Evolutionary conservation across 2,888 invertebrate species (phyloP).

Genomic region (Dicyrtomina minuta): DNA sequence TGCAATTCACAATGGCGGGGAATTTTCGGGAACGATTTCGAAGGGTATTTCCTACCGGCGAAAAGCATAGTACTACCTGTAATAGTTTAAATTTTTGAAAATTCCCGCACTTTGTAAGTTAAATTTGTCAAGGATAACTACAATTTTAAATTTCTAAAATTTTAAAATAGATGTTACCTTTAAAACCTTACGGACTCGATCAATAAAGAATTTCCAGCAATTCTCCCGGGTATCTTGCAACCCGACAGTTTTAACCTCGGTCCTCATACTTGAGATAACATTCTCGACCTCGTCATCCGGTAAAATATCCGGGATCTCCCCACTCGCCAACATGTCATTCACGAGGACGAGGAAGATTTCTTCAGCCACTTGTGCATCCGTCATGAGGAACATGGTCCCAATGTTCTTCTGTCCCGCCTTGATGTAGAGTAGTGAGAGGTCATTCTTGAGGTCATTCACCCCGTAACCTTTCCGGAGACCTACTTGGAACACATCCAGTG

Average conservation of each 20-base stretch:
- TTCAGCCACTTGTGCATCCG: slow-evolving; percentile 82
- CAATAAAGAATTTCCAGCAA: slow-evolving; percentile 97
- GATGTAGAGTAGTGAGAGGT: slow-evolving; percentile 80
- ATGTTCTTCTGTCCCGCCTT: slow-evolving; percentile 93
- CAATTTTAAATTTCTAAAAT: too few species aligned
- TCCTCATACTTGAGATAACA: slow-evolving; percentile 52
- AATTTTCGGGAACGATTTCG: slow-evolving; percentile 91
- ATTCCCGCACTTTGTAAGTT: too few species aligned
- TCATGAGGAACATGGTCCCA: too few species aligned
- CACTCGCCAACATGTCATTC: slow-evolving; percentile 92
- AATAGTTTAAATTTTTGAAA: too few species aligned
- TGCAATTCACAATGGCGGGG: slow-evolving; percentile 92
- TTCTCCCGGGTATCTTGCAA: slow-evolving; percentile 89
- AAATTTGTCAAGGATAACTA: too few species aligned
- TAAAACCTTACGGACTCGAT: slow-evolving; percentile 78
- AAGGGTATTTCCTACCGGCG: slow-evolving; percentile 91
- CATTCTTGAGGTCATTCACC: slow-evolving; percentile 76
- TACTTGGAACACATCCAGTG: slow-evolving; percentile 90
- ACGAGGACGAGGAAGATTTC: slow-evolving; percentile 93
- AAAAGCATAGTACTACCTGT: slow-evolving; percentile 90
- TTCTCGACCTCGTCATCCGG: slow-evolving; percentile 96
- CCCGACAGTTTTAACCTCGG: slow-evolving; percentile 74
- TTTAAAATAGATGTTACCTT: too few species aligned
- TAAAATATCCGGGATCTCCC: slow-evolving; percentile 93
- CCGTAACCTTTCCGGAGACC: slow-evolving; percentile 88